Percentiles rank a stretch among this genome's conserved stretches.
Evolutionary conservation across 1,140 invertebrate species (phyloP).

Genomic region (Bombus vancouverensis): DNA sequence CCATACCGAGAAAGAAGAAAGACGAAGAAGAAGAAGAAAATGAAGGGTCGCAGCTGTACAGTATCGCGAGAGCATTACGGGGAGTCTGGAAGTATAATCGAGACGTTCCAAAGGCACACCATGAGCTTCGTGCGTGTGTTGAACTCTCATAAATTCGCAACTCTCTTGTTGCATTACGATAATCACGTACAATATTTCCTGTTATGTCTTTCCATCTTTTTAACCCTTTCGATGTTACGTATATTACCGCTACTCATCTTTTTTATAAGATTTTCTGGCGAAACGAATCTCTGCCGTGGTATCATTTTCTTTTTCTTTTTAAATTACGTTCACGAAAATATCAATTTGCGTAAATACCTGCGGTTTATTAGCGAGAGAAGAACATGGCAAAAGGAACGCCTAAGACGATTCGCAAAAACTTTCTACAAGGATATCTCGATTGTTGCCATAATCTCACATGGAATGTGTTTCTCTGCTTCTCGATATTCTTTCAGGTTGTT

Average conservation of each 20-base stretch:
- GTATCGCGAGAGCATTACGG: neutral
- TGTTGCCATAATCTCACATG: neutral
- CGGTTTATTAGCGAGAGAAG: neutral
- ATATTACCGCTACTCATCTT: neutral
- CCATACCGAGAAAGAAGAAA: slow-evolving; percentile 20
- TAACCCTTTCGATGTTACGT: neutral
- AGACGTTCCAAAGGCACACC: neutral
- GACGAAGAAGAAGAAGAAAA: slow-evolving; percentile 32
- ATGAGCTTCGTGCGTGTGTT: neutral
- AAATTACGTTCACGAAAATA: too few species aligned
- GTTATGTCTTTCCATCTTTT: neutral
- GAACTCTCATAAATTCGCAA: neutral
- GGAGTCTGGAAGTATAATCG: neutral
- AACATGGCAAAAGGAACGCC: neutral
- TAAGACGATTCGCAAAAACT: neutral
- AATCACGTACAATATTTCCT: neutral
- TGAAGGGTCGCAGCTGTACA: slow-evolving; percentile 28
- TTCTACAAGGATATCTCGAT: neutral
- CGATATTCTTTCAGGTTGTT: neutral
- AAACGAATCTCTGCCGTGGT: too few species aligned
- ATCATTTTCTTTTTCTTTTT: too few species aligned
- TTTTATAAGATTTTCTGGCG: too few species aligned
- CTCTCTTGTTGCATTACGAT: neutral
- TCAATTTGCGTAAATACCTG: too few species aligned
- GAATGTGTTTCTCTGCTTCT: neutral